phyloP scores from a whole-genome alignment of 2,797 vertebrate genomes.

The Sternotherus odoratus region DNA sequence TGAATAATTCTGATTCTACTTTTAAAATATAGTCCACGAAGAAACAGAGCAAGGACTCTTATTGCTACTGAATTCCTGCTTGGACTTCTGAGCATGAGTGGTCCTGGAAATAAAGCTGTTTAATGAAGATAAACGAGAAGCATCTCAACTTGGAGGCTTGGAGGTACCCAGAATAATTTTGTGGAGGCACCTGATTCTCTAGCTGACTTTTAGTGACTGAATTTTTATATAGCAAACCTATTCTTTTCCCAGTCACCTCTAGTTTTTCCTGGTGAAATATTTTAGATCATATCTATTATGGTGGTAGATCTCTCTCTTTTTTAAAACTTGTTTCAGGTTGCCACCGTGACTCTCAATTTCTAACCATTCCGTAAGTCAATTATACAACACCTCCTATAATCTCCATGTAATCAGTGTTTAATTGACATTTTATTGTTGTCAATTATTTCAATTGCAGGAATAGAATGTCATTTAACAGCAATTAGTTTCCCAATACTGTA shows the following conservation, averaged over 20 bases:
- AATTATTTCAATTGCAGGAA: constrained; percentile 44
- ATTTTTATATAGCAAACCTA: not conserved
- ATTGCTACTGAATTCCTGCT: not conserved
- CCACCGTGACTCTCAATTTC: not conserved
- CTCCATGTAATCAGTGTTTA: constrained; percentile 19
- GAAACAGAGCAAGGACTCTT: not conserved
- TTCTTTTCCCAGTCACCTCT: not conserved
- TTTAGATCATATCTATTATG: constrained; percentile 9
- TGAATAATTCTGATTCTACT: not conserved
- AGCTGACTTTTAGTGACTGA: not conserved
- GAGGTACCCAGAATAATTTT: not conserved
- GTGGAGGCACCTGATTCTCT: not conserved
- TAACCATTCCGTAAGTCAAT: constrained; percentile 33
- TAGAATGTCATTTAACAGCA: constrained; percentile 11
- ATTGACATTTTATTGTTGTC: constrained; percentile 33
- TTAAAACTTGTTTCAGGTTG: not conserved
- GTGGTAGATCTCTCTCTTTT: not conserved
- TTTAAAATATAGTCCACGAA: not conserved
- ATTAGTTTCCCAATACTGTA: not conserved
- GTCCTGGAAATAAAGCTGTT: not conserved
- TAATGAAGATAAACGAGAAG: not conserved
- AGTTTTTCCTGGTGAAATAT: not conserved
- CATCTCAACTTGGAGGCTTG: not conserved
- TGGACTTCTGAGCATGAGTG: not conserved
- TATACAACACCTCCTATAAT: not conserved